A percentile compares a stretch with the other conserved stretches of the same genome.
phyloP scores from a whole-genome alignment of 2,888 invertebrate genomes.

The Thera obeliscata region DNA sequence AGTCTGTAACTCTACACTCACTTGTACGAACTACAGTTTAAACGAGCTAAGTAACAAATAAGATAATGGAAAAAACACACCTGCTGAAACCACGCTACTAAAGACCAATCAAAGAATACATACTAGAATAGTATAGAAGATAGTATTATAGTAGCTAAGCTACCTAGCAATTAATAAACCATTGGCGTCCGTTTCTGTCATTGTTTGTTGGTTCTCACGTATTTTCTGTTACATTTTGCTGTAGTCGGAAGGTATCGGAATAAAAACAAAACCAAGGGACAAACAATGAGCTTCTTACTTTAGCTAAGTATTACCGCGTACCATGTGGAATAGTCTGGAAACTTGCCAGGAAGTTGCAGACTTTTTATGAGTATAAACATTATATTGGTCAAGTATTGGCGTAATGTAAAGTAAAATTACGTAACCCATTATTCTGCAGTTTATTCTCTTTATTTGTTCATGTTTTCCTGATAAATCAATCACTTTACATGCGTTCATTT shows the following conservation, averaged over 20 bases:
- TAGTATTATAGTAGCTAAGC: background rate
- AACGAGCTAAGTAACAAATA: background rate
- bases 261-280: conserved; percentile 22
- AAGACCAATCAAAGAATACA: background rate
- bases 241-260: conserved; percentile 11
- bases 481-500: no score
- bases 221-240: conserved; percentile 15
- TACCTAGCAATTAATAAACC: conserved; percentile 30
- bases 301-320: conserved; percentile 42
- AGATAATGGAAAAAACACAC: background rate
- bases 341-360: conserved; percentile 40
- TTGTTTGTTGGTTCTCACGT: conserved; percentile 17
- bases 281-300: conserved; percentile 39
- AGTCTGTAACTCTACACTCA: no score
- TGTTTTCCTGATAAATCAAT: background rate
- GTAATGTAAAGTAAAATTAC: background rate
- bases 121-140: conserved; percentile 4
- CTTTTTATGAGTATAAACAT: background rate
- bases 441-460: background rate
- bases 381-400: conserved; percentile 5
- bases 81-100: background rate
- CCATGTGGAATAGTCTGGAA: conserved; percentile 45
- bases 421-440: no score
- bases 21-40: background rate
- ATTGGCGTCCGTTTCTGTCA: conserved; percentile 8